Percentiles rank a stretch among this genome's conserved stretches.
Evolutionary conservation across 1,140 invertebrate species (phyloP).

Genomic region (Gonioctena quinquepunctata): DNA sequence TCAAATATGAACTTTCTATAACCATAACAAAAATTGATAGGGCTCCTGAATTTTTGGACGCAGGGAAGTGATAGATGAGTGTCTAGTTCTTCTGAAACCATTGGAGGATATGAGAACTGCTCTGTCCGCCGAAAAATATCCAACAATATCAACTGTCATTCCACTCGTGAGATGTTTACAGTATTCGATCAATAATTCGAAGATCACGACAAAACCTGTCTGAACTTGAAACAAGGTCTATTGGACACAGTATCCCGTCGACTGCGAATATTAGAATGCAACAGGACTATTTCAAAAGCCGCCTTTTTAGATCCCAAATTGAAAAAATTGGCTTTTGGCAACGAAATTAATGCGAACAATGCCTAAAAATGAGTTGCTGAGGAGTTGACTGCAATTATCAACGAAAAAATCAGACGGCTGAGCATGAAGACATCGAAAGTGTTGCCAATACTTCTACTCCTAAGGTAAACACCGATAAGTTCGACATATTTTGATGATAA

Average conservation of each 20-base stretch:
- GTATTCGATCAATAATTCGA: not conserved
- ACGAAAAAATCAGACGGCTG: not conserved
- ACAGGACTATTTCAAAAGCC: constrained; percentile 28
- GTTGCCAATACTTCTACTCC: not conserved
- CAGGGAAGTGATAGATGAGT: not conserved
- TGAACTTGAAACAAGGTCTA: not conserved
- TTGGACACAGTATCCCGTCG: constrained; percentile 3
- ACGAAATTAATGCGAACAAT: constrained; percentile 5
- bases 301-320: constrained; percentile 47
- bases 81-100: not conserved
- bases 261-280: constrained; percentile 6
- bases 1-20: constrained; percentile 3
- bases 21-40: not conserved
- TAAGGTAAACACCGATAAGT: not conserved
- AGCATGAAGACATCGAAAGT: not conserved
- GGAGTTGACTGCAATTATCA: constrained; percentile 9
- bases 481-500: not conserved
- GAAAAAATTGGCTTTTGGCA: constrained; percentile 34
- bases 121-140: constrained; percentile 34
- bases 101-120: constrained; percentile 8
- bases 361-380: constrained; percentile 1
- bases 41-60: too few species aligned
- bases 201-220: not conserved
- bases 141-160: constrained; percentile 30
- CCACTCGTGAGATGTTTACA: not conserved